Evolutionary conservation across 2,888 invertebrate species (phyloP).

Genomic region (Watsonalla binaria): DNA sequence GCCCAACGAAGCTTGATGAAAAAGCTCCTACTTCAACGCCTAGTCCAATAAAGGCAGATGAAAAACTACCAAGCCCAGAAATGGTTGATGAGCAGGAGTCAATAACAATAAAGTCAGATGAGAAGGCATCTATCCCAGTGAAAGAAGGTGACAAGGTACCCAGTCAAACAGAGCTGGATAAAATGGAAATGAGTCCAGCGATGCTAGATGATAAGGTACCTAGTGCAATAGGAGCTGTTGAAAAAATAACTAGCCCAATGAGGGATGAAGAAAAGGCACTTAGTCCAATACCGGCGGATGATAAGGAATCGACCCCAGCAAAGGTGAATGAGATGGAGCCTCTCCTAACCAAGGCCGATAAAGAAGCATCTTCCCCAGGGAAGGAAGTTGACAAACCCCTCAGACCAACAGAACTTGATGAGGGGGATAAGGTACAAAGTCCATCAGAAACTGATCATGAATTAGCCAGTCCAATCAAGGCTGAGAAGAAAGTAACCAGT

Average conservation of each 20-base stretch:
- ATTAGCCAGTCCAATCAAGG: too few relatives aligned
- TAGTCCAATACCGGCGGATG: conserved; percentile 5
- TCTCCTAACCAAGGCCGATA: neutral
- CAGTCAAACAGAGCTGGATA: too few relatives aligned
- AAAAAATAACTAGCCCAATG: too few relatives aligned
- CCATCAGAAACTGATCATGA: neutral
- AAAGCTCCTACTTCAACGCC: neutral
- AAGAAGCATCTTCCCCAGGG: conserved; percentile 9
- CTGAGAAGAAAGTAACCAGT: too few relatives aligned
- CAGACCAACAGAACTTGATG: conserved; percentile 6
- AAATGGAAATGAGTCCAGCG: too few relatives aligned
- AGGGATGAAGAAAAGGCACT: conserved; percentile 6
- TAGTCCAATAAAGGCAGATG: conserved; percentile 2
- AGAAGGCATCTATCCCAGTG: too few relatives aligned
- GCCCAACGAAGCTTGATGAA: neutral
- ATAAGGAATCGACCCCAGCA: conserved; percentile 6
- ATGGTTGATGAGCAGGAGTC: too few relatives aligned
- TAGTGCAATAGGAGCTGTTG: too few relatives aligned
- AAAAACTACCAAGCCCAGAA: conserved; percentile 5
- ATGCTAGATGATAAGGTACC: too few relatives aligned
- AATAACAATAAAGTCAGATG: neutral
- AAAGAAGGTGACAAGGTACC: too few relatives aligned
- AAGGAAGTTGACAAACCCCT: conserved; percentile 9
- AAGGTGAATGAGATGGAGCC: conserved; percentile 6
- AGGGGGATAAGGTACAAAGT: conserved; percentile 7